Evolutionary conservation across 2,797 vertebrate species (phyloP), one percentile per base, ranked within the genome.

Genomic region (Syndactyla subalaris): DNA sequence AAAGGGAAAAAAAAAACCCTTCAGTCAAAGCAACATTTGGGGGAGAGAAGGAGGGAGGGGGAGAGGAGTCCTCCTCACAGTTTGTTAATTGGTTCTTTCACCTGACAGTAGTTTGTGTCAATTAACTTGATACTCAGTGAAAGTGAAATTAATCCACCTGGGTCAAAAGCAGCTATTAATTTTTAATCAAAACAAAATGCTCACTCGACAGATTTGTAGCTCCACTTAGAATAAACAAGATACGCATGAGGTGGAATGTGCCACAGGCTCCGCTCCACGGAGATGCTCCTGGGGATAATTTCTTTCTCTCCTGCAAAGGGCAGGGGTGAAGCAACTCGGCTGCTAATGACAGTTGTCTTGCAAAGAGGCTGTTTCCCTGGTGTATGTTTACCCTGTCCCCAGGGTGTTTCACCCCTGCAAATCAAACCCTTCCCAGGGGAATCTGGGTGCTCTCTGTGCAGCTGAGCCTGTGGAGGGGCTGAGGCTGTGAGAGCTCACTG

Each of bases 151-250:
- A 98, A 98, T 97, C 97, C 97, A 97, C 97, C 93, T 97, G 97
- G 97, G 98, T 98, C 98, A 98, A 97, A 98, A 97, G 96, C 95
- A 97, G 97, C 97, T 98, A 98, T 98, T 98, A 98, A 98, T 98
- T 98, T 98, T 98, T 98, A 98, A 98, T 98, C 97, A 97, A 97
- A 98, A 97, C 96, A 97, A 97, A 97, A 96, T 95, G 97, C 97
- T 98, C 94, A 97, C 97, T 97, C 94, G 57, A 96, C 97, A 98
- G 83, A 97, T 97, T 95, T 96, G 96, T 95, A 96, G 94, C 92
- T 96, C 88, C 96, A 93, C 94, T 97, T 95, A 87, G 92, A 97
- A 96, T 95, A 97, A 93, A 97, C 89, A 96, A 81, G 80, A 94
- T 79, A 86, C 38, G 54, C 70, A 43, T 78, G 93, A 95, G 88